Percentiles rank a stretch among this genome's conserved stretches.
Conservation (phyloP, 1,140 invertebrate species). For the Anadara kagoshimensis region DNA sequence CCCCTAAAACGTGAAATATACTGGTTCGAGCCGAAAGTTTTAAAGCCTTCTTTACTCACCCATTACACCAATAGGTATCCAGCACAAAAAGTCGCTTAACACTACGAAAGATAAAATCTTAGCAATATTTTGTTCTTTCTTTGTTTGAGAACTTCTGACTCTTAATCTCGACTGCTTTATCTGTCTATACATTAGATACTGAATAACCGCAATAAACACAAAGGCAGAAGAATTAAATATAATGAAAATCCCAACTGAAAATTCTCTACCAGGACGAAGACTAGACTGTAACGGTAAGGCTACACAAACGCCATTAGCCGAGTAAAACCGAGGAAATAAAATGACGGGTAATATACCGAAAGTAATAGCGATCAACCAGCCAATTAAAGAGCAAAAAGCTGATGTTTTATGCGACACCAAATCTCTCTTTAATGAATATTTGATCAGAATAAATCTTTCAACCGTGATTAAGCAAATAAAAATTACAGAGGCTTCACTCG, state of each 20-base stretch:
- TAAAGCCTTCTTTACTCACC: too few relatives aligned
- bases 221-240: constrained; percentile 46
- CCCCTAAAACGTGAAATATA: too few relatives aligned
- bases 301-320: constrained; percentile 49
- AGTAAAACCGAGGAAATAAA: constrained; percentile 39
- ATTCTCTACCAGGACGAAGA: constrained; percentile 41
- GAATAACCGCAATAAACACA: constrained; percentile 47
- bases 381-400: neutral
- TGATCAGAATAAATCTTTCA: constrained; percentile 54
- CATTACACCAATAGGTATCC: too few relatives aligned
- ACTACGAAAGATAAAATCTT: too few relatives aligned
- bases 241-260: constrained; percentile 43
- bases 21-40: too few relatives aligned
- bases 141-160: too few relatives aligned
- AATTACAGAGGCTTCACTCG: constrained; percentile 57
- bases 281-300: constrained; percentile 43
- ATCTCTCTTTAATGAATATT: constrained; percentile 53
- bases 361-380: constrained; percentile 43
- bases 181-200: constrained; percentile 35
- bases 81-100: too few relatives aligned
- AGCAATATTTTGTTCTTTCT: too few relatives aligned
- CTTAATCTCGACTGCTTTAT: too few relatives aligned
- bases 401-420: constrained; percentile 28
- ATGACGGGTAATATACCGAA: constrained; percentile 44
- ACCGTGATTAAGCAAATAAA: constrained; percentile 61